Conservation (phyloP, 2,113 vertebrate genomes). For the Ctenodactylus gundi region DNA sequence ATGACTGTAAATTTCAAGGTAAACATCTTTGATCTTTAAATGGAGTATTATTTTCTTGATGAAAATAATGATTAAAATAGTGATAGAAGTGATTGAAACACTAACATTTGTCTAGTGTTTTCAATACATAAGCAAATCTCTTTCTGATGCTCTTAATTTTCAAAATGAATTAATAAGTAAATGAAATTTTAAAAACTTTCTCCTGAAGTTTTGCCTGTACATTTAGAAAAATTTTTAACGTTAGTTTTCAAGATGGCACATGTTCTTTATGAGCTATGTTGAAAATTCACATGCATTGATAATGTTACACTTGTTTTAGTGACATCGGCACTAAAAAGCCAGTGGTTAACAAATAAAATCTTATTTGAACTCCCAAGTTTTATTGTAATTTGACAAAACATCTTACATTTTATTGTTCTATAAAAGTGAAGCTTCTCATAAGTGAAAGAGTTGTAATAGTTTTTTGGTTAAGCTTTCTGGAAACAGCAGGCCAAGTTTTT, state of each 20-base stretch:
- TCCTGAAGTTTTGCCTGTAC: not conserved
- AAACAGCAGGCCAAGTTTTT: conserved; percentile 75
- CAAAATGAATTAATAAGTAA: conserved; percentile 36
- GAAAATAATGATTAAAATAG: not conserved
- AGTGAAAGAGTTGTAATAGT: conserved; percentile 71
- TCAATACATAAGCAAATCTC: not conserved
- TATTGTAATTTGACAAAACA: not conserved
- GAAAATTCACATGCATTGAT: conserved; percentile 23
- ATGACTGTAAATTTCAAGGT: conserved; percentile 57
- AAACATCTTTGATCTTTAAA: conserved; percentile 38
- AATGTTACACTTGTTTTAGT: not conserved
- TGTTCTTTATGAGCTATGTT: not conserved
- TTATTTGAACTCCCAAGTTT: not conserved
- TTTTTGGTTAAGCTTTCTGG: conserved; percentile 78
- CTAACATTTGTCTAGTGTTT: conserved; percentile 32
- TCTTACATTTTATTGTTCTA: not conserved
- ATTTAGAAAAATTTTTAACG: conserved; percentile 41
- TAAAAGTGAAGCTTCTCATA: not conserved
- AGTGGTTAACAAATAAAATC: not conserved
- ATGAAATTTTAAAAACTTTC: conserved; percentile 8
- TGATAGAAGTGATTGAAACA: conserved; percentile 9
- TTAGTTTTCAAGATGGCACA: not conserved
- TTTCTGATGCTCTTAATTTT: not conserved
- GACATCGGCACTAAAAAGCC: conserved; percentile 17
- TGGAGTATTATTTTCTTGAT: conserved; percentile 17